Evolutionary conservation across 2,113 vertebrate genomes (phyloP).

Genomic region (Dolichotis patagonum): DNA sequence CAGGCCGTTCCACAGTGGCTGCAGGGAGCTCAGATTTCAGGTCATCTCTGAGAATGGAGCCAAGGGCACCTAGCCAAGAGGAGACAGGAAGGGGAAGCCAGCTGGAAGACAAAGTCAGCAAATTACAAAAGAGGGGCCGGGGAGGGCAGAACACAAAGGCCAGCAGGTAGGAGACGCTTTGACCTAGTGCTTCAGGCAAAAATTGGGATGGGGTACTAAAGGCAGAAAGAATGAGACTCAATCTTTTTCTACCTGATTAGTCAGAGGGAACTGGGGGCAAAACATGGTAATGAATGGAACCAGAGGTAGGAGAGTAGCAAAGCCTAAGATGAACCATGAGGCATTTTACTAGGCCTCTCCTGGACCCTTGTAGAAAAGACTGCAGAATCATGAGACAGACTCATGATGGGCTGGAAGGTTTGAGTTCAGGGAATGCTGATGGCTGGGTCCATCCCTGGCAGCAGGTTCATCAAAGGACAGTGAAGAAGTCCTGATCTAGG

Average conservation of each 20-base stretch:
- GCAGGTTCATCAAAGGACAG: neutral
- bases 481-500: neutral
- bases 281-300: neutral
- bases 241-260: neutral
- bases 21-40: conserved; percentile 61
- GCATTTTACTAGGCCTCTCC: conserved; percentile 13
- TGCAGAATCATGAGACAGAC: neutral
- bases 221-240: neutral
- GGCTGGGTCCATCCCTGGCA: too few species aligned
- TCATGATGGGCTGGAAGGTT: neutral
- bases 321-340: neutral
- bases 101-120: neutral
- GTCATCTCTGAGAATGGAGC: neutral
- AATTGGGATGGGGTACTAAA: neutral
- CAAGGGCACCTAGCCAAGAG: conserved; percentile 5
- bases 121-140: neutral
- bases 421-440: neutral
- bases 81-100: neutral
- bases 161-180: neutral
- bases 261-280: neutral
- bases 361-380: neutral
- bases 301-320: neutral
- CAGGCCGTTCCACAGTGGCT: neutral
- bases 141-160: neutral
- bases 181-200: neutral